A percentile compares a stretch with the other conserved stretches of the same genome.
These are phyloP conservation scores for Xylocopa sonorina DNA, from an alignment of 1,140 invertebrate genomes.

Conservation along the genomic window DNA sequence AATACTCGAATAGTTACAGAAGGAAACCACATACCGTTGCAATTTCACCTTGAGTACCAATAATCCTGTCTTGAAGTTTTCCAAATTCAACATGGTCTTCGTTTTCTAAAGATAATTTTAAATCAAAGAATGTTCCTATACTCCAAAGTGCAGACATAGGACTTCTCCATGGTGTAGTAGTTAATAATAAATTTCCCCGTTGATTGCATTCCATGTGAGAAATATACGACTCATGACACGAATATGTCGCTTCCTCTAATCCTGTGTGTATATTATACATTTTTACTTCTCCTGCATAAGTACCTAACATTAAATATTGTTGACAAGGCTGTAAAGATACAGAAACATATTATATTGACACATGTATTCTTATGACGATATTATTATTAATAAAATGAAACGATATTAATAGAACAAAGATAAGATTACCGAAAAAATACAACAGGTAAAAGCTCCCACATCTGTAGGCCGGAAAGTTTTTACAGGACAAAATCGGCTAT, in stretches of 20 bases:
- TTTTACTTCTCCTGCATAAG: constrained; percentile 93
- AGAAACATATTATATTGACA: not conserved
- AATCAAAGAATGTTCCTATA: constrained; percentile 87
- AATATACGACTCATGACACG: constrained; percentile 92
- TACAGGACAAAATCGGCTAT: constrained; percentile 94
- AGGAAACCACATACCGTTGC: constrained; percentile 83
- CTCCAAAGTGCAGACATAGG: constrained; percentile 94
- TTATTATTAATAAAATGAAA: too few relatives aligned
- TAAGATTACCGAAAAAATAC: constrained; percentile 86
- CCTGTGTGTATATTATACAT: constrained; percentile 92
- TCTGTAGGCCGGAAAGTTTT: constrained; percentile 89
- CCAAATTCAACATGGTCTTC: constrained; percentile 97
- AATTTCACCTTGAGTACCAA: constrained; percentile 90
- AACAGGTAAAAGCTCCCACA: constrained; percentile 92
- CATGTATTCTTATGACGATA: too few relatives aligned
- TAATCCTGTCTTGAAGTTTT: constrained; percentile 93
- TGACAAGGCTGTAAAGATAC: constrained; percentile 85
- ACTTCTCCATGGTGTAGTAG: constrained; percentile 91
- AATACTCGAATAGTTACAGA: constrained; percentile 1
- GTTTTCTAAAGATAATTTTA: constrained; percentile 88
- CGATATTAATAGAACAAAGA: constrained; percentile 36
- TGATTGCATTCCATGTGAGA: constrained; percentile 88
- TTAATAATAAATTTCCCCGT: constrained; percentile 91
- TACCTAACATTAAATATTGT: constrained; percentile 92
- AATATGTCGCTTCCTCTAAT: constrained; percentile 89